These are phyloP conservation scores for Aradus depressus DNA, from an alignment of 2,888 invertebrate genomes.

Conservation along the genomic window DNA sequence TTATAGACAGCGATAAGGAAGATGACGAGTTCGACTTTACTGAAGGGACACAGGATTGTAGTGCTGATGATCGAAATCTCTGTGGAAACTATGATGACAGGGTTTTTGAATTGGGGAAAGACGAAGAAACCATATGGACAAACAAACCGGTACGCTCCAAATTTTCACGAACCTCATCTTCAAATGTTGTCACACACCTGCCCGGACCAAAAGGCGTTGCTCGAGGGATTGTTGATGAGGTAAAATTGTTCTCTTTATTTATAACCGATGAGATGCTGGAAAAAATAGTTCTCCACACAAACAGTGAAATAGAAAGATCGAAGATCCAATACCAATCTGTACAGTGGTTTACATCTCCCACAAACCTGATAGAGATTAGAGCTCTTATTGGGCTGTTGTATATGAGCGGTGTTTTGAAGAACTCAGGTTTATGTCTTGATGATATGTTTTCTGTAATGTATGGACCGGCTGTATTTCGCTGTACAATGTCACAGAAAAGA, in stretches of 20 bases:
- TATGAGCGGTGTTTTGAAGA: not conserved
- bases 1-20: no score
- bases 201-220: constrained; percentile 1
- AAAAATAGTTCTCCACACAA: constrained; percentile 3
- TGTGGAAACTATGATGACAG: no score
- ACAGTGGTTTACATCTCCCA: no score
- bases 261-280: constrained; percentile 8
- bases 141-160: no score
- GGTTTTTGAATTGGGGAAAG: no score
- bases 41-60: no score
- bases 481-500: constrained; percentile 6
- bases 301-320: not conserved
- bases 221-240: not conserved
- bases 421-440: not conserved
- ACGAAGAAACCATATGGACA: no score
- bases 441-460: constrained; percentile 1
- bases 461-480: constrained; percentile 3
- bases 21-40: no score
- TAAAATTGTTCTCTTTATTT: constrained; percentile 7
- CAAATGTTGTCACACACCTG: not conserved
- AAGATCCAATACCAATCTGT: no score
- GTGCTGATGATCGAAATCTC: no score
- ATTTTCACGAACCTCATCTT: no score
- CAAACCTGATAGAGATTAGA: no score
- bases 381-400: constrained; percentile 3